phyloP scores from a whole-genome alignment of 2,797 vertebrate species.

The Gadopsis bispinosus region DNA sequence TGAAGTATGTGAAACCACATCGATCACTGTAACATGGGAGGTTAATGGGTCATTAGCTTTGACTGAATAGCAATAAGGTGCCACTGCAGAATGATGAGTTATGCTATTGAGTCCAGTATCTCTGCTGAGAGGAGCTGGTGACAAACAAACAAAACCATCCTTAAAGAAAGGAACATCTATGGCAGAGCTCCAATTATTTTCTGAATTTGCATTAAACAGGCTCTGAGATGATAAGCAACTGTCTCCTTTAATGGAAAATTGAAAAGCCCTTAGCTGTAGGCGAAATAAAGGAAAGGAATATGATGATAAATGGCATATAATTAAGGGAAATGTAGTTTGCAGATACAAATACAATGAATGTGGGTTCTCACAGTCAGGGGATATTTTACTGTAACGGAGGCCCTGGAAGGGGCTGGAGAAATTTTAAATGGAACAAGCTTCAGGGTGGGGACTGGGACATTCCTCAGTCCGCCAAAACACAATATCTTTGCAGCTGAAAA shows the following conservation, averaged over 20 bases:
- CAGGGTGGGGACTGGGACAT: constrained; percentile 72
- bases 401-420: constrained; percentile 48
- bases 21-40: neutral
- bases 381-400: constrained; percentile 53
- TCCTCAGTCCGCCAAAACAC: constrained; percentile 70
- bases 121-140: neutral
- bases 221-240: neutral
- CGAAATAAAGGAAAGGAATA: neutral
- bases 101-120: constrained; percentile 12
- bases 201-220: constrained; percentile 3
- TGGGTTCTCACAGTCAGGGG: constrained; percentile 34
- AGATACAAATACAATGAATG: constrained; percentile 28
- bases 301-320: constrained; percentile 11
- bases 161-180: constrained; percentile 15
- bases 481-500: constrained; percentile 57
- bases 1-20: constrained; percentile 7
- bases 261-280: neutral
- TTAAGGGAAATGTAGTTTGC: constrained; percentile 6
- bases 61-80: constrained; percentile 12
- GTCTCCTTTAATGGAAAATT: constrained; percentile 10
- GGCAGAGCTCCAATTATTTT: constrained; percentile 8
- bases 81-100: constrained; percentile 1
- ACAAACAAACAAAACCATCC: constrained; percentile 14
- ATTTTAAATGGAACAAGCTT: constrained; percentile 64
- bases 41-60: constrained; percentile 35